Conservation (phyloP, 2,113 vertebrate genomes). For the Zosterops borbonicus region DNA sequence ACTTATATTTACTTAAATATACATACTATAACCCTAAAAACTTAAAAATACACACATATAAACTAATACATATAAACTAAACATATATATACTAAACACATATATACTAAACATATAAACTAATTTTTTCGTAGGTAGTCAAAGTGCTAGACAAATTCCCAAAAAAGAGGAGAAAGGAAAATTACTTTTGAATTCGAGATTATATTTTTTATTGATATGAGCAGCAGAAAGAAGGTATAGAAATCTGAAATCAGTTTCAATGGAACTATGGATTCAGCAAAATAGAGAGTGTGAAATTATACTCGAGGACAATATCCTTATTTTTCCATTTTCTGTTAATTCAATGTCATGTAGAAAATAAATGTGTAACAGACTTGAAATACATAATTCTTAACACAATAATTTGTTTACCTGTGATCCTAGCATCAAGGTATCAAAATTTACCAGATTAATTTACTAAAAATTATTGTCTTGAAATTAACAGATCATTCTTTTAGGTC, state of each 20-base stretch:
- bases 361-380: constrained; percentile 45
- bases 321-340: constrained; percentile 31
- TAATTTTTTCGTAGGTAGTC: background rate
- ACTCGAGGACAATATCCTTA: background rate
- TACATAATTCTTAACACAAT: constrained; percentile 31
- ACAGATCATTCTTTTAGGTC: constrained; percentile 61
- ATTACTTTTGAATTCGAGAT: background rate
- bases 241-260: background rate
- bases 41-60: background rate
- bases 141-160: background rate
- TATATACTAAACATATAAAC: background rate
- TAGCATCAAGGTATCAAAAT: constrained; percentile 48
- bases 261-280: background rate
- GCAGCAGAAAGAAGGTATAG: background rate
- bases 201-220: background rate
- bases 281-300: background rate
- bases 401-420: constrained; percentile 43
- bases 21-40: background rate
- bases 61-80: background rate
- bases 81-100: too few species aligned
- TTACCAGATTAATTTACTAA: constrained; percentile 64
- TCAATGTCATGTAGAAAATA: constrained; percentile 56
- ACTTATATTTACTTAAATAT: background rate
- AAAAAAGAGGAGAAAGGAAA: background rate
- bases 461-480: constrained; percentile 52